Percentiles rank a stretch among this genome's conserved stretches.
These are phyloP conservation scores for Tadarida brasiliensis DNA, from an alignment of 2,797 vertebrate genomes.

Conservation along the genomic window DNA sequence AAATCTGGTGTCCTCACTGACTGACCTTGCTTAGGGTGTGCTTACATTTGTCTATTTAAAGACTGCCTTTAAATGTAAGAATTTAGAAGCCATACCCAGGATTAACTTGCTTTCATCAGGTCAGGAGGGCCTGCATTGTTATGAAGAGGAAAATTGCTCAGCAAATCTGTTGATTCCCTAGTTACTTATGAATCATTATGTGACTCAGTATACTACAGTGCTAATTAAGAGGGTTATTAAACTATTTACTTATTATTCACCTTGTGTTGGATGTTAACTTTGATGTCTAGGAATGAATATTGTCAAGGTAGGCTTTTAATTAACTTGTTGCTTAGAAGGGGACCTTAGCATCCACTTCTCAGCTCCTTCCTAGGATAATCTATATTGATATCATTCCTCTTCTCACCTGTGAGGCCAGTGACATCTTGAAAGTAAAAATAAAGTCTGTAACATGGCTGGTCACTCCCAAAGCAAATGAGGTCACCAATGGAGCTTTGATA, in stretches of 20 bases:
- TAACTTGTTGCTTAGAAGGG: not conserved
- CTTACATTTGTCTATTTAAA: constrained; percentile 52
- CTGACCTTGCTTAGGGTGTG: constrained; percentile 53
- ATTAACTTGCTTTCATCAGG: constrained; percentile 24
- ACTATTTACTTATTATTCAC: not conserved
- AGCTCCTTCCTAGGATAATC: not conserved
- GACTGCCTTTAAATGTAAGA: constrained; percentile 42
- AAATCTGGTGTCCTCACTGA: constrained; percentile 46
- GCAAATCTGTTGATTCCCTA: constrained; percentile 13
- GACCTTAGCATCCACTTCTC: not conserved
- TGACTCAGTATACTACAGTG: constrained; percentile 10
- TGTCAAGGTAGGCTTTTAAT: constrained; percentile 43
- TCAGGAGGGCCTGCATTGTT: constrained; percentile 32
- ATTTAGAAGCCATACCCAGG: not conserved
- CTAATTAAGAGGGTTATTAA: not conserved
- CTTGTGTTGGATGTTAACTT: not conserved
- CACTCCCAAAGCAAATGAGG: constrained; percentile 47
- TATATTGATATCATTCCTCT: not conserved
- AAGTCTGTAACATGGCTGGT: constrained; percentile 4
- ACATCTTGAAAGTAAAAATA: constrained; percentile 41
- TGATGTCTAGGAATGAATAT: constrained; percentile 35
- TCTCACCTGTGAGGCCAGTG: constrained; percentile 2
- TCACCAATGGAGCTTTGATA: constrained; percentile 51
- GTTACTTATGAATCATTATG: constrained; percentile 22
- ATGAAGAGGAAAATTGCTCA: constrained; percentile 10